phyloP scores from a whole-genome alignment of 1,140 invertebrate species.

The Babylonia areolata region DNA sequence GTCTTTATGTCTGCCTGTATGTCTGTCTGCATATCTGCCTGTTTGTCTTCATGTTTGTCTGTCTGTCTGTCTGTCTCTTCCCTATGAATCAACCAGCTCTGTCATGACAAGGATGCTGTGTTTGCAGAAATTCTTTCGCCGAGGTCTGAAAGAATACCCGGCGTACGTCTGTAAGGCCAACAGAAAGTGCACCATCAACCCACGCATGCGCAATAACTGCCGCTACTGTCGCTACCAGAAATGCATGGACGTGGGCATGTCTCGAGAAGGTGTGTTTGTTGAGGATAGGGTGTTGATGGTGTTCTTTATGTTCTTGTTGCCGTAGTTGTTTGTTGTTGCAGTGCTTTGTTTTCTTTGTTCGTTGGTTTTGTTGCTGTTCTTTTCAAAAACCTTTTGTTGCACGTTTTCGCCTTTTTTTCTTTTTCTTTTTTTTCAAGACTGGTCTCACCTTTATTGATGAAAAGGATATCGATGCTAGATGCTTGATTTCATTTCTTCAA shows the following conservation, averaged over 20 bases:
- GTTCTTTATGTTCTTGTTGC: no score
- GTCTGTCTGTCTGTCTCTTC: background rate
- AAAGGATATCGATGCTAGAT: no score
- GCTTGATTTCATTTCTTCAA: no score
- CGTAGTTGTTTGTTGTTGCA: no score
- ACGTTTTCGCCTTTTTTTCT: background rate
- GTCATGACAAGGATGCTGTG: background rate
- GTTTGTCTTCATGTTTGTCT: background rate
- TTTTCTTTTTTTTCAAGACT: background rate
- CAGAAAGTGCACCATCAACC: slow-evolving; percentile 90
- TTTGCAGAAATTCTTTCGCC: slow-evolving; percentile 86
- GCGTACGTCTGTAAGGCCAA: slow-evolving; percentile 70
- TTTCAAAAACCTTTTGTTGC: background rate
- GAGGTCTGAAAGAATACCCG: slow-evolving; percentile 93
- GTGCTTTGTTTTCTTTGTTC: no score
- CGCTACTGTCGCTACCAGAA: slow-evolving; percentile 94
- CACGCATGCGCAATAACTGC: slow-evolving; percentile 96
- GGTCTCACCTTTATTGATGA: no score
- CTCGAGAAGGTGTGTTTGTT: slow-evolving; percentile 72
- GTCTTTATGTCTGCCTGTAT: background rate
- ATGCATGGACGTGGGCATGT: slow-evolving; percentile 95
- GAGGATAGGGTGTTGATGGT: no score
- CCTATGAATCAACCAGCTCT: no score
- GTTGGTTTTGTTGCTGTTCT: background rate
- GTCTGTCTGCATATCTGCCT: background rate